A percentile compares a stretch with the other conserved stretches of the same genome.
Evolutionary conservation across 2,888 invertebrate species (phyloP).

Genomic region (Thereva unica): DNA sequence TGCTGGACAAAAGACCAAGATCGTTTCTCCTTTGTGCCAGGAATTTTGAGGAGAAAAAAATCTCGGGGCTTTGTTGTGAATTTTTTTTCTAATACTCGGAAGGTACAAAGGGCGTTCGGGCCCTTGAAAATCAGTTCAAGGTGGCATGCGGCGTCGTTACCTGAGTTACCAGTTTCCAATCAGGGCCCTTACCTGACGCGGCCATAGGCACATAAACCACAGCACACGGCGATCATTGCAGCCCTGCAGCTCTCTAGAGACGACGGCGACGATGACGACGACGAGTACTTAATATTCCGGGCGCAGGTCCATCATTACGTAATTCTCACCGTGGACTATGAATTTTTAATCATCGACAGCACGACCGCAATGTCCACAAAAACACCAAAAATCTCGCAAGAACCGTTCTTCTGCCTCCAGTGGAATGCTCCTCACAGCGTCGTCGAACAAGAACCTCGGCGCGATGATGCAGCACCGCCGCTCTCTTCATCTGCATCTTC

Average conservation of each 20-base stretch:
- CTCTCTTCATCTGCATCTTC: too few species aligned
- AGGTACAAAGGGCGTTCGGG: background rate
- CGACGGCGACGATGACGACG: too few species aligned
- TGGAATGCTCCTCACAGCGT: too few species aligned
- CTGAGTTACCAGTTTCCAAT: background rate
- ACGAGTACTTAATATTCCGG: background rate
- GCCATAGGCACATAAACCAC: too few species aligned
- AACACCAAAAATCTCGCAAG: too few species aligned
- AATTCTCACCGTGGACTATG: background rate
- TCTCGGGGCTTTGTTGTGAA: constrained; percentile 20
- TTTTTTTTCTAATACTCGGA: constrained; percentile 14
- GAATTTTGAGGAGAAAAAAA: constrained; percentile 23
- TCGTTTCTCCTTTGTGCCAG: constrained; percentile 14
- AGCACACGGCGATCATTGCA: too few species aligned
- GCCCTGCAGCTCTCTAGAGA: too few species aligned
- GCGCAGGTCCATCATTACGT: background rate
- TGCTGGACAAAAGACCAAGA: constrained; percentile 37
- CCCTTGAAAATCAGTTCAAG: constrained; percentile 14
- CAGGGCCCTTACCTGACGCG: too few species aligned
- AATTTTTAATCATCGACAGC: background rate
- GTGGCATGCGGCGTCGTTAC: constrained; percentile 29
- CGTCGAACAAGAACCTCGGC: too few species aligned
- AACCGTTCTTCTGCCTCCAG: too few species aligned
- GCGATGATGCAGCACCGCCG: too few species aligned
- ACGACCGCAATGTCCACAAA: too few species aligned